Percentiles rank a stretch among this genome's conserved stretches.
Conservation (phyloP, 1,140 invertebrate species). For the Druon quercuslanigerum region DNA sequence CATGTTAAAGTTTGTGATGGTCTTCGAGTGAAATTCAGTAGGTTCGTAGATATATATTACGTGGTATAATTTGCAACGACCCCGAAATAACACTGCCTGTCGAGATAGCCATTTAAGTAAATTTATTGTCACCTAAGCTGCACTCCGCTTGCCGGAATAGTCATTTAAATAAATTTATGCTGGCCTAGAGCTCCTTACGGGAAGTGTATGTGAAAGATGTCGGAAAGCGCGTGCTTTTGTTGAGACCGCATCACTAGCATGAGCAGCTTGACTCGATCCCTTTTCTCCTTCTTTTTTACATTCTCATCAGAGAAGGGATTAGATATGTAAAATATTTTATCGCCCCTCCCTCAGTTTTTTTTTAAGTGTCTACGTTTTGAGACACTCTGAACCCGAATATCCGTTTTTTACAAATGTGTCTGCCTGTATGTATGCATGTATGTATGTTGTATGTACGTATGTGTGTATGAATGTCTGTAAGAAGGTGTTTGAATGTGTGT, state of each 20-base stretch:
- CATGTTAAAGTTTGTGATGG: conserved; percentile 31
- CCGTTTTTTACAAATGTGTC: no score
- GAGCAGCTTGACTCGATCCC: neutral
- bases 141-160: conserved; percentile 52
- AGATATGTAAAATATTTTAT: no score
- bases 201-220: conserved; percentile 23
- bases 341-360: no score
- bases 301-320: no score
- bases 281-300: neutral
- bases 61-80: conserved; percentile 57
- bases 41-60: conserved; percentile 55
- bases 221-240: conserved; percentile 17
- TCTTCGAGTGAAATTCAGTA: conserved; percentile 34
- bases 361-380: no score
- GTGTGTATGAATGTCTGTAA: no score
- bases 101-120: conserved; percentile 51
- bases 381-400: no score
- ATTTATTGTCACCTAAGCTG: conserved; percentile 57
- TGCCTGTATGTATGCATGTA: no score
- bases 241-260: neutral
- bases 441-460: no score
- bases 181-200: conserved; percentile 42
- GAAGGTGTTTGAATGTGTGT: no score
- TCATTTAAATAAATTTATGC: conserved; percentile 62
- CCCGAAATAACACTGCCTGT: conserved; percentile 55